These are phyloP conservation scores for Rotaria macrura DNA, from an alignment of 2,888 invertebrate genomes.

Conservation along the genomic window DNA sequence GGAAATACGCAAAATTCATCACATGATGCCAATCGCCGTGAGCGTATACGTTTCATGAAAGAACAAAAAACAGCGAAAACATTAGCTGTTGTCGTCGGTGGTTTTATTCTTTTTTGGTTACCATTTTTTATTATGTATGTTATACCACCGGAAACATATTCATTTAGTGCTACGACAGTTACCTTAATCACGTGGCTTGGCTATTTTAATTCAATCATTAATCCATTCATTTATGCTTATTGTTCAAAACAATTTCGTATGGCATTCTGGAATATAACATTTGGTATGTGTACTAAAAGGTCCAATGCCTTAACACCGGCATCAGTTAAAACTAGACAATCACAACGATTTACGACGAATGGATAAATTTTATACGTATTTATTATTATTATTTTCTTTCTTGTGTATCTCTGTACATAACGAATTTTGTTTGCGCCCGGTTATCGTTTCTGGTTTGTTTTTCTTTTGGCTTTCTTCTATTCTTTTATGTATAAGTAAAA, in stretches of 20 bases:
- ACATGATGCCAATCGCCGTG: constrained; percentile 23
- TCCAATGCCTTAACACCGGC: neutral
- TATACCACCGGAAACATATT: constrained; percentile 56
- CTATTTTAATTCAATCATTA: constrained; percentile 79
- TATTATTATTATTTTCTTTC: too few species aligned
- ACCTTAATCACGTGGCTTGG: constrained; percentile 68
- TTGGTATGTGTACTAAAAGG: constrained; percentile 23
- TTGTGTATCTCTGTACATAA: neutral
- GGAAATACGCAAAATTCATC: constrained; percentile 2
- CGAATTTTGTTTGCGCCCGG: neutral
- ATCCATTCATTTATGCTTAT: constrained; percentile 79
- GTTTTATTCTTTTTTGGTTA: constrained; percentile 75
- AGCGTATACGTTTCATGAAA: constrained; percentile 54
- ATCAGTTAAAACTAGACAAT: neutral
- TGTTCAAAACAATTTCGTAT: constrained; percentile 75
- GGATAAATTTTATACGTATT: neutral
- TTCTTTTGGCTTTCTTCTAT: neutral
- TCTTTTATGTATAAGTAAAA: neutral
- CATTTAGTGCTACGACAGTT: constrained; percentile 58
- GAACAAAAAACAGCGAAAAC: constrained; percentile 81
- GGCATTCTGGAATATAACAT: constrained; percentile 56
- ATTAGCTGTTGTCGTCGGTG: constrained; percentile 72
- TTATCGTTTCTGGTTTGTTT: neutral
- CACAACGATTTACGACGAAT: neutral
- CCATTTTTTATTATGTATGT: constrained; percentile 75